Conservation (phyloP, 2,888 invertebrate species). For the Salpingus planirostris region DNA sequence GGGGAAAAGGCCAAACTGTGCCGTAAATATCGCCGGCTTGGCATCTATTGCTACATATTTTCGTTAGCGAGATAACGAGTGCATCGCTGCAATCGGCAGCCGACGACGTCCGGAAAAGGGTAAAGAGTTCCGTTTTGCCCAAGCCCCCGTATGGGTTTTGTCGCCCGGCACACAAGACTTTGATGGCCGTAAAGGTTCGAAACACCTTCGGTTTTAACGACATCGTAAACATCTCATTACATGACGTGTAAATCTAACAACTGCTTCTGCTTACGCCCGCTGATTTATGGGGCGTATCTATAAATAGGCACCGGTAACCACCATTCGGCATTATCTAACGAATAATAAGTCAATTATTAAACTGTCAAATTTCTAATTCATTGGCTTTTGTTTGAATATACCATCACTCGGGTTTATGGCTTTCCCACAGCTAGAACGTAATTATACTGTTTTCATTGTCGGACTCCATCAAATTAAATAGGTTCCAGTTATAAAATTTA, state of each 20-base stretch:
- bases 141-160: no score
- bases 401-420: conserved; percentile 14
- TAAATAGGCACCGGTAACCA: conserved; percentile 15
- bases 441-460: no score
- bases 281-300: conserved; percentile 23
- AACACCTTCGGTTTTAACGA: conserved; percentile 30
- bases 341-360: conserved; percentile 19
- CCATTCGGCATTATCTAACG: conserved; percentile 14
- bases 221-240: conserved; percentile 32
- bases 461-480: no score
- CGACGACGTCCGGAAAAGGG: conserved; percentile 3
- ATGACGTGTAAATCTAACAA: conserved; percentile 29
- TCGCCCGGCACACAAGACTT: no score
- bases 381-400: conserved; percentile 19
- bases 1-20: conserved; percentile 35
- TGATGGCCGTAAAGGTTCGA: conserved; percentile 14
- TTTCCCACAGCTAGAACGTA: conserved; percentile 7
- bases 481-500: no score
- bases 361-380: conserved; percentile 20
- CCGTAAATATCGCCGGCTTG: conserved; percentile 38
- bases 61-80: conserved; percentile 34
- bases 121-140: no score
- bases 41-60: conserved; percentile 38
- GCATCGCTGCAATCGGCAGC: conserved; percentile 26
- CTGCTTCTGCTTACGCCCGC: conserved; percentile 24